Percentiles rank a stretch among this genome's conserved stretches.
Evolutionary conservation across 2,888 invertebrate species (phyloP).

Genomic region (Caenorhabditis zanzibari): DNA sequence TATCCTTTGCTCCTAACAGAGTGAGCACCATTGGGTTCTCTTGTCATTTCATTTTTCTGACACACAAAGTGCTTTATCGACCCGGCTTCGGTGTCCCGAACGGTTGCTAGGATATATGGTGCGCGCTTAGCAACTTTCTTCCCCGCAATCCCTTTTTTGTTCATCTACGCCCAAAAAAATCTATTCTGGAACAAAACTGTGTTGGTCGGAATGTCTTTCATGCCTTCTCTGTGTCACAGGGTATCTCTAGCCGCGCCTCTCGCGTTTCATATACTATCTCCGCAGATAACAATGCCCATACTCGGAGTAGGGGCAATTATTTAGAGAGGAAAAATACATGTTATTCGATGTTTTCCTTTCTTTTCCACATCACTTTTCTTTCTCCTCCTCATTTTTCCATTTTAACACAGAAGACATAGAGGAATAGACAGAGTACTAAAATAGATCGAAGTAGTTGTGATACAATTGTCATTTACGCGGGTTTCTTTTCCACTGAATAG

Average conservation of each 20-base stretch:
- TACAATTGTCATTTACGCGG: too few species aligned
- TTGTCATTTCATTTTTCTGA: conserved; percentile 13
- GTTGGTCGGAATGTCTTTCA: neutral
- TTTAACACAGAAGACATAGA: conserved; percentile 31
- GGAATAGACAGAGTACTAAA: neutral
- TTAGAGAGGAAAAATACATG: conserved; percentile 35
- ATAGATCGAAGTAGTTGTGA: neutral
- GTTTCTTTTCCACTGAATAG: neutral
- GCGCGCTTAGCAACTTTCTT: conserved; percentile 22
- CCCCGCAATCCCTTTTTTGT: neutral
- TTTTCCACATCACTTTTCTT: conserved; percentile 18
- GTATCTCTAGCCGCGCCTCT: conserved; percentile 2
- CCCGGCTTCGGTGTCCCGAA: neutral
- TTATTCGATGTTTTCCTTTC: conserved; percentile 58
- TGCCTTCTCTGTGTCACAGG: neutral
- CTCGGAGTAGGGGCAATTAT: conserved; percentile 60
- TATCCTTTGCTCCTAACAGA: conserved; percentile 20
- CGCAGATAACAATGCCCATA: conserved; percentile 55
- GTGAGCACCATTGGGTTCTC: neutral
- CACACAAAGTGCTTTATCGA: neutral
- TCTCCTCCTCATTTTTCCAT: neutral
- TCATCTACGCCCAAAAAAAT: conserved; percentile 9
- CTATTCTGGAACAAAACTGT: conserved; percentile 12
- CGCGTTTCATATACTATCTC: conserved; percentile 13
- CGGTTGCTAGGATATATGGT: conserved; percentile 1